Percentiles rank a stretch among this genome's conserved stretches.
These are phyloP conservation scores for Zosterops hypoxanthus DNA, from an alignment of 2,113 vertebrate genomes.

Conservation along the genomic window DNA sequence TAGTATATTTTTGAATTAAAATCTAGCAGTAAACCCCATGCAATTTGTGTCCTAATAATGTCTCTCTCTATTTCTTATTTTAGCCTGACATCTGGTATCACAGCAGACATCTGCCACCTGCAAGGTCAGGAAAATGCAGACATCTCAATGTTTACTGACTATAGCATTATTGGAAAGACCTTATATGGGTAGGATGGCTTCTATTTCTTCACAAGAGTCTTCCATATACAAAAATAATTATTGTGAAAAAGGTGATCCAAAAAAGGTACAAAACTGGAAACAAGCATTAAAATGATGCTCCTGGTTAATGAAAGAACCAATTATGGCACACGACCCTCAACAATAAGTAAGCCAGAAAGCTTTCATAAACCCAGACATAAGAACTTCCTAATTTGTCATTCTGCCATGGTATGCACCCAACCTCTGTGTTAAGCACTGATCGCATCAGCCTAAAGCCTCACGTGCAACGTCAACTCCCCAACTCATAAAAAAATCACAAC, in stretches of 20 bases:
- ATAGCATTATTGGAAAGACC: not conserved
- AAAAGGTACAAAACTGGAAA: not conserved
- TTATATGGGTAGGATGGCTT: not conserved
- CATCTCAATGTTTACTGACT: not conserved
- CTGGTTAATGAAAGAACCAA: not conserved
- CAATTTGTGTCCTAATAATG: not conserved
- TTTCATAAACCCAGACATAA: not conserved
- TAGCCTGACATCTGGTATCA: slow-evolving; percentile 52
- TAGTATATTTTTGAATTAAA: not conserved
- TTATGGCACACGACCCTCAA: not conserved
- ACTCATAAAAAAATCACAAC: not conserved
- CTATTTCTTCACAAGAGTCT: not conserved
- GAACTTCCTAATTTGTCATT: not conserved
- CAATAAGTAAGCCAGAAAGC: not conserved
- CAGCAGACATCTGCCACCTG: slow-evolving; percentile 44
- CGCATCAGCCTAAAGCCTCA: not conserved
- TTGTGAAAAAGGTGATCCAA: not conserved
- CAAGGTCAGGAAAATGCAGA: not conserved
- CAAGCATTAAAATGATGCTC: not conserved
- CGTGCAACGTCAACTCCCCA: not conserved
- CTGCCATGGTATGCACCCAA: not conserved
- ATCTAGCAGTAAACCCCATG: not conserved
- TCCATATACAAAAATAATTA: not conserved
- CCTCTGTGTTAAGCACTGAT: not conserved
- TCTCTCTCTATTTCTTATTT: not conserved